Evolutionary conservation across 1,140 invertebrate species (phyloP).

Genomic region (Halesus radiatus): DNA sequence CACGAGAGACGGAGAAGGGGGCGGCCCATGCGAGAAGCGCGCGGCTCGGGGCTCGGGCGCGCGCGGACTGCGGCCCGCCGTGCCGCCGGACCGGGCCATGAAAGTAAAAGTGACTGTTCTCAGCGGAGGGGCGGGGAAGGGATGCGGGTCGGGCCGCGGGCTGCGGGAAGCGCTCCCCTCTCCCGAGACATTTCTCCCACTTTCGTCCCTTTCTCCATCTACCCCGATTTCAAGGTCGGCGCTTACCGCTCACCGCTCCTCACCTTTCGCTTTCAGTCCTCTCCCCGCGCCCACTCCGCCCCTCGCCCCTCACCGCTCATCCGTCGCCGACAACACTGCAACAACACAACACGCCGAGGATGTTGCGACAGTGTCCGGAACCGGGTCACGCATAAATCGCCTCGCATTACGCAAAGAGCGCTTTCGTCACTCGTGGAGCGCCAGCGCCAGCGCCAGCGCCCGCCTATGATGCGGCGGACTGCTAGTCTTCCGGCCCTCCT

Average conservation of each 20-base stretch:
- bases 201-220: conserved; percentile 60
- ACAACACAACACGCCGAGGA: conserved; percentile 8
- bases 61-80: conserved; percentile 53
- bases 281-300: conserved; percentile 37
- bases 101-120: conserved; percentile 69
- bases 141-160: not conserved
- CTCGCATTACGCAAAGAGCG: conserved; percentile 40
- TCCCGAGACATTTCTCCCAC: conserved; percentile 66
- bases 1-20: conserved; percentile 1
- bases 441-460: not conserved
- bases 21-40: conserved; percentile 43
- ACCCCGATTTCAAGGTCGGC: conserved; percentile 49
- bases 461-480: not conserved
- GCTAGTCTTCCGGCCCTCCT: not conserved
- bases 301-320: not conserved
- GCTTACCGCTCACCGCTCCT: conserved; percentile 26
- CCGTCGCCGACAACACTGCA: too few relatives aligned
- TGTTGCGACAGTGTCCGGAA: conserved; percentile 47
- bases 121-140: conserved; percentile 5
- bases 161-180: conserved; percentile 10
- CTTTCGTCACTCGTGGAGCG: conserved; percentile 33
- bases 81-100: conserved; percentile 65
- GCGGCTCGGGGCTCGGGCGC: conserved; percentile 51
- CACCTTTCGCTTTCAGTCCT: conserved; percentile 52
- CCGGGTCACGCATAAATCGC: conserved; percentile 47